Percentiles rank a stretch among this genome's conserved stretches.
phyloP scores from a whole-genome alignment of 1,140 invertebrate genomes.

The Pseudomyrmex pallidus region DNA sequence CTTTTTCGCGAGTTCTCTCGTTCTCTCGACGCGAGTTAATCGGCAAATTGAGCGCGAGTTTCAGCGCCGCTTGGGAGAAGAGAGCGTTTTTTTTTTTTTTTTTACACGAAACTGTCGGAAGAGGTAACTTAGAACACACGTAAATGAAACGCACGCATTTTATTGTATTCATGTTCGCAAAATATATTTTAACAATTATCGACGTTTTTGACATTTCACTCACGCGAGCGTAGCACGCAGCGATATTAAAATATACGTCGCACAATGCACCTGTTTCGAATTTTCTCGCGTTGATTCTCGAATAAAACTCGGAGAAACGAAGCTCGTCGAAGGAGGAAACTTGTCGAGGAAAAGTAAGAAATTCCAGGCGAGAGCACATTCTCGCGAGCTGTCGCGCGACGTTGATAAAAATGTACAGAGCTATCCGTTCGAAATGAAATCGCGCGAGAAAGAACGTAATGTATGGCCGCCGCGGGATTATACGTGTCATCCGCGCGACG shows the following conservation, averaged over 20 bases:
- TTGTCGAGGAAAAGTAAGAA: background rate
- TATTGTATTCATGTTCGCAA: background rate
- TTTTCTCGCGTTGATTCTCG: too few species aligned
- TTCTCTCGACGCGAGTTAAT: background rate
- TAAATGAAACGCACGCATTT: background rate
- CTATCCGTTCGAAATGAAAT: background rate
- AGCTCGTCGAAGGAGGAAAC: too few species aligned
- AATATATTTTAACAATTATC: background rate
- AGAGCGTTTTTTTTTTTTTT: background rate
- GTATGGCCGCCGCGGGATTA: background rate
- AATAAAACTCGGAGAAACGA: too few species aligned
- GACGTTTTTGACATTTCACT: too few species aligned
- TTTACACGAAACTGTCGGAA: background rate
- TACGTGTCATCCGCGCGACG: background rate
- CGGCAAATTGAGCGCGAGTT: background rate
- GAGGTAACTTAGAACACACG: too few species aligned
- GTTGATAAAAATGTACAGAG: background rate
- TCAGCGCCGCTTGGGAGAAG: conserved; percentile 9
- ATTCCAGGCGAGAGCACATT: background rate
- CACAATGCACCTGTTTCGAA: too few species aligned
- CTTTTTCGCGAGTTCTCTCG: background rate
- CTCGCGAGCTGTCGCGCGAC: background rate
- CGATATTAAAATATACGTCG: too few species aligned
- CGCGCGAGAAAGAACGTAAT: background rate
- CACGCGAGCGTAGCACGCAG: too few species aligned